Base-by-base conservation (phyloP, 2,113 vertebrate genomes). In the Hyaena hyaena region DNA sequence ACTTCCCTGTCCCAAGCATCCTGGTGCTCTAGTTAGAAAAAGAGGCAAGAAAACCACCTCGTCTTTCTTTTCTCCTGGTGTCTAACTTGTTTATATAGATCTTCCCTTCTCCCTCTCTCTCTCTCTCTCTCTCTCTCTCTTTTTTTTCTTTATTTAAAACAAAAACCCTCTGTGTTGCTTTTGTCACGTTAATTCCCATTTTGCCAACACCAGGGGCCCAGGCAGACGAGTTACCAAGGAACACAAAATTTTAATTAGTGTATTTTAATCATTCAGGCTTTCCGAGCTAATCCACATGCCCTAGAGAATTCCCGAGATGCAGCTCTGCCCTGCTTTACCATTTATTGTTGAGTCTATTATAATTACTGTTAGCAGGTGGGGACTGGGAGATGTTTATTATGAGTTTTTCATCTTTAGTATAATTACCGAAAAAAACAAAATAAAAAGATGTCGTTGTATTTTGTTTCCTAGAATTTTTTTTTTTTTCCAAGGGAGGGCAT, bases 221-320 rank as follows among this genome's bases (percentile, higher is more conserved):
- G 99, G 99, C 99, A 99, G 99, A 99, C 99, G 99, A 99, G 99
- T 99, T 99, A 99, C 99, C 99, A 99, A 99, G 99, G 99, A 99
- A 99, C 99, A 99, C 99, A 99, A 99, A 99, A 99, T 99, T 99
- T 99, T 99, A 99, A 99, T 99, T 99, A 99, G 99, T 99, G 99
- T 99, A 99, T 99, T 99, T 99, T 99, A 99, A 99, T 99, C 99
- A 99, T 99, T 99, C 99, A 99, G 99, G 99, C 99, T 99, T 99
- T 99, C 99, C 99, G 99, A 99, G 99, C 99, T 99, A 99, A 99
- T 99, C 99, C 99, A 99, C 99, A 99, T 99, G 99, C 99, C 99
- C 99, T 99, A 99, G 99, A 99, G 99, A 99, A 99, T 99, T 99
- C 99, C 99, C 99, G 99, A 99, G 99, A 99, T 99, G 99, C 99